These are phyloP conservation scores for Hypotaenidia philippensis DNA, from an alignment of 2,797 vertebrate species.

Conservation along the genomic window DNA sequence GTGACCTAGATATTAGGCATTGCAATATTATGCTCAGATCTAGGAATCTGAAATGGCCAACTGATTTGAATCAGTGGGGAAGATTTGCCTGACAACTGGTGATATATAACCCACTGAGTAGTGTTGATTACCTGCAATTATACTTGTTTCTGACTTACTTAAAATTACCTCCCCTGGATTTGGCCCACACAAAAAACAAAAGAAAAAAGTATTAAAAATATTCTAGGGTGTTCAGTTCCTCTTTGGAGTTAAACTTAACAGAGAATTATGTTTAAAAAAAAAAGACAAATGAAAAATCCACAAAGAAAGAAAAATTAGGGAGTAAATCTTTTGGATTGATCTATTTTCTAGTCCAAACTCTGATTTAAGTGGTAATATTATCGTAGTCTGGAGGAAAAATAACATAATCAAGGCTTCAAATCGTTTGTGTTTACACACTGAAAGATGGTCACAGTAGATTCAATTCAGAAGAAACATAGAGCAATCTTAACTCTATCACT, in stretches of 20 bases:
- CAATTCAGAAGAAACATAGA: not conserved
- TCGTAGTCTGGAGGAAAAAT: not conserved
- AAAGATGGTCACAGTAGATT: not conserved
- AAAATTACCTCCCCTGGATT: not conserved
- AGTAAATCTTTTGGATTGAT: not conserved
- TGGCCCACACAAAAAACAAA: not conserved
- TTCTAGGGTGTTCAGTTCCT: not conserved
- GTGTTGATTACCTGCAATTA: not conserved
- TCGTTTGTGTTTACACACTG: not conserved
- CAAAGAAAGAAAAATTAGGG: not conserved
- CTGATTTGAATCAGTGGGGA: not conserved
- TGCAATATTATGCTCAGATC: not conserved
- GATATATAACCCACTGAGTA: not conserved
- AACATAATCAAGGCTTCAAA: not conserved
- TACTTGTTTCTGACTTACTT: not conserved
- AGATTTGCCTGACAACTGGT: not conserved
- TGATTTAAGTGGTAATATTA: slow-evolving; percentile 22
- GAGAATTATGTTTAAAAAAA: not conserved
- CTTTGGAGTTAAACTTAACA: not conserved
- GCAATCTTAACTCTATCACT: slow-evolving; percentile 68
- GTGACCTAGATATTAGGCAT: not conserved
- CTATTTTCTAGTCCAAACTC: not conserved
- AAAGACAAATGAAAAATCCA: not conserved
- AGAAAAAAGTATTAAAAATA: not conserved
- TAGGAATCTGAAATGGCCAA: not conserved